Evolutionary conservation across 2,888 invertebrate species (phyloP), one percentile per base, ranked within the genome.

Genomic region (Lasioglossum marginatum): DNA sequence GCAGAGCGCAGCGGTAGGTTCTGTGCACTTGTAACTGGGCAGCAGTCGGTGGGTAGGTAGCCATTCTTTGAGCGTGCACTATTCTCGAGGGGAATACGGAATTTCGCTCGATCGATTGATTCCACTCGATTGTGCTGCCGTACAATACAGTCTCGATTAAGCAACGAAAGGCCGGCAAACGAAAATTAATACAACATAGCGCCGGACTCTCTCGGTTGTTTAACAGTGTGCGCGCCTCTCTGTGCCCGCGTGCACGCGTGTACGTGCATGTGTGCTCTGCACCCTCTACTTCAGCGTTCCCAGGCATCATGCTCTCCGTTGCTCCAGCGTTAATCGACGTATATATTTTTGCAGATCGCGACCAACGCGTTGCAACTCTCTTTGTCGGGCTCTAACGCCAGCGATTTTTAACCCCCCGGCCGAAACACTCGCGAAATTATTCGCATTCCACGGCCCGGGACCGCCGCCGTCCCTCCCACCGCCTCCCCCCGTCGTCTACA

Each of bases 151-250:
- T 87, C 89, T 88, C 91, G 91, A 91, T 92, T 92, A 91, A 92
- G 90, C 87, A 73, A 83, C 86, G 88, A 81, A 86, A 86, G 88
- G 89, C 88, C 86, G 81, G 89, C 88, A 88, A 91, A 92, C 82
- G 90, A 92, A 93, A 92, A 92, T 93, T 92, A 92, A 93, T 93
- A 92, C 87, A 88, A 89, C 86, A 86, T 80, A 77, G 52, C 52
- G n/a, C 10, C 74, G 83, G 40, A 52, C 52, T 57, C 52, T 57
- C 73, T 80, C 73, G 75, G 52, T 82, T 66, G 68, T 27, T 74
- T 79, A 45, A 83, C 80, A 63, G 74, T 70, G 52, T 68, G n/a
- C n/a, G 72, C 72, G 70, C 79, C 57, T 10, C n/a, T 3, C 10
- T 8, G 70, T 80, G 48, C 27, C 10, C 37, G 14, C 68, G 37